phyloP scores from a whole-genome alignment of 1,140 invertebrate genomes.

The Drosophila kikkawai region DNA sequence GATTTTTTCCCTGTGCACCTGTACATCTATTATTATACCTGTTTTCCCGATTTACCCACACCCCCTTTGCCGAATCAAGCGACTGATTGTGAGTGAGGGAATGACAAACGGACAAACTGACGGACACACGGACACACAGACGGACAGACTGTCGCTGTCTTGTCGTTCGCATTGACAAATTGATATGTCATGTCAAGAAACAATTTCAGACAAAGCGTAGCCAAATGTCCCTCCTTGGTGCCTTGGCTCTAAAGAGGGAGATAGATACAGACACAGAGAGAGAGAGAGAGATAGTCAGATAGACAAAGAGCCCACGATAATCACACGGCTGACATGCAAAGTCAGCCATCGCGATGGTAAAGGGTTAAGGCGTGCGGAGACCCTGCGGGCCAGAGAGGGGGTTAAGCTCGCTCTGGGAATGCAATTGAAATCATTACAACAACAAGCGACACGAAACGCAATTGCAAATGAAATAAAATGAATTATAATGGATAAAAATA shows the following conservation, averaged over 20 bases:
- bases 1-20: conserved; percentile 6
- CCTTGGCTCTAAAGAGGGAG: neutral
- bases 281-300: conserved; percentile 13
- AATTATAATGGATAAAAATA: conserved; percentile 84
- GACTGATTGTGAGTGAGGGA: conserved; percentile 21
- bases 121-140: conserved; percentile 25
- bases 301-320: conserved; percentile 62
- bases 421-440: conserved; percentile 82
- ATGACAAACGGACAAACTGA: conserved; percentile 19
- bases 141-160: conserved; percentile 54
- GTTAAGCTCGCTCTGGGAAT: conserved; percentile 45
- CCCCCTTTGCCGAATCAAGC: neutral
- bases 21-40: neutral
- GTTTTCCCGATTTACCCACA: conserved; percentile 5
- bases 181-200: conserved; percentile 85
- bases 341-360: conserved; percentile 18
- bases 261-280: neutral
- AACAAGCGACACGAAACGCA: conserved; percentile 85
- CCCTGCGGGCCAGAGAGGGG: neutral
- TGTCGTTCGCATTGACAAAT: conserved; percentile 80
- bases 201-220: conserved; percentile 80
- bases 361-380: conserved; percentile 6
- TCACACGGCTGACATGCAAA: conserved; percentile 82
- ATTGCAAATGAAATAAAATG: conserved; percentile 81
- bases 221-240: conserved; percentile 53